Evolutionary conservation across 2,113 vertebrate species (phyloP).

Genomic region (Pontoporia blainvillei): DNA sequence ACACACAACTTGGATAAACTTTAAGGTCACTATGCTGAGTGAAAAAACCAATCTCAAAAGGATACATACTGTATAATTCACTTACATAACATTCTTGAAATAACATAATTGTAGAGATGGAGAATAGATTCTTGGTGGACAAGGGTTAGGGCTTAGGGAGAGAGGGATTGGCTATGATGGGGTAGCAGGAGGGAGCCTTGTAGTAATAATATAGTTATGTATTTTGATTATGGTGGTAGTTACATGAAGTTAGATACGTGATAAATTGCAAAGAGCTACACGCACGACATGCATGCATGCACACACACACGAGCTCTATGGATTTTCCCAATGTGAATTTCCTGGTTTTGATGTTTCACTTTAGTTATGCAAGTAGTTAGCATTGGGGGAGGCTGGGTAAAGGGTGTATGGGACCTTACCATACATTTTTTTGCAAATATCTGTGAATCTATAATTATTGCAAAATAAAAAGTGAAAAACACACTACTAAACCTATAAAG

Average conservation of each 20-base stretch:
- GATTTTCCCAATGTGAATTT: not conserved
- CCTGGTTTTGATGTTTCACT: not conserved
- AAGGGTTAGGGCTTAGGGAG: not conserved
- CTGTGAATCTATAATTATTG: not conserved
- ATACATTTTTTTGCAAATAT: not conserved
- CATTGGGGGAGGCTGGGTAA: not conserved
- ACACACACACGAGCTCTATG: rapidly evolving
- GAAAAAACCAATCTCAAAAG: not conserved
- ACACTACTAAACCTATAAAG: not conserved
- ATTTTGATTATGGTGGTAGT: not conserved
- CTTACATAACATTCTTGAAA: not conserved
- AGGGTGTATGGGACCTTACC: not conserved
- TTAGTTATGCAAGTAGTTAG: not conserved
- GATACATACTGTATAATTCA: not conserved
- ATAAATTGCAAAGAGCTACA: not conserved
- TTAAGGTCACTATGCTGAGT: not conserved
- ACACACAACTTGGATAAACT: not conserved
- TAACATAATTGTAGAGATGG: not conserved
- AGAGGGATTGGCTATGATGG: not conserved
- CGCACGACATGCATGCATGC: not conserved
- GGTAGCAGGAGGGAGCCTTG: not conserved
- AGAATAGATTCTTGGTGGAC: not conserved
- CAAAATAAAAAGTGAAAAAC: not conserved
- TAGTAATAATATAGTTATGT: not conserved
- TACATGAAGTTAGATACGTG: not conserved